Percentiles rank a stretch among this genome's conserved stretches.
Conservation (phyloP, 2,797 vertebrate species). For the Paedocypris micromegethes region DNA sequence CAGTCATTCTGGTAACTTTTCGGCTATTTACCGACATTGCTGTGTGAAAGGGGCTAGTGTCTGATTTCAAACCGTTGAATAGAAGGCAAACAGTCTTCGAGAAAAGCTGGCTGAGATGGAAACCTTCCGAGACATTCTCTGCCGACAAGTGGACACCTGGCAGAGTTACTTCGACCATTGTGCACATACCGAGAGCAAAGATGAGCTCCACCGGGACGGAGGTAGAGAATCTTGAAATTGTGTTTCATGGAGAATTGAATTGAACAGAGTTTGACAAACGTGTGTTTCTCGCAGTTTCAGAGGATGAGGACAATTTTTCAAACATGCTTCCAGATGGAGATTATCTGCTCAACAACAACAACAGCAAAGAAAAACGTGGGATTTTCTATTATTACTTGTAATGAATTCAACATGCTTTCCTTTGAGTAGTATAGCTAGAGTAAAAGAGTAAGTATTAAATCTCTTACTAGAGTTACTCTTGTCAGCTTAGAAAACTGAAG, state of each 20-base stretch:
- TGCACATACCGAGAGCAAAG: conserved; percentile 85
- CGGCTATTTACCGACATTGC: too few species aligned
- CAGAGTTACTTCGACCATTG: conserved; percentile 95
- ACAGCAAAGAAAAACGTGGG: conserved; percentile 92
- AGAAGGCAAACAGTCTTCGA: conserved; percentile 93
- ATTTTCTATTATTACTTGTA: not conserved
- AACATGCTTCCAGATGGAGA: conserved; percentile 78
- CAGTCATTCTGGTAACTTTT: too few species aligned
- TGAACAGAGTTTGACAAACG: not conserved
- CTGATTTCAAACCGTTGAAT: conserved; percentile 23
- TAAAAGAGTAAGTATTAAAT: too few species aligned
- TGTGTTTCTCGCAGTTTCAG: conserved; percentile 67
- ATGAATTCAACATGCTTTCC: too few species aligned
- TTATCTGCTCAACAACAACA: conserved; percentile 85
- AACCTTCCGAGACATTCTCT: conserved; percentile 95
- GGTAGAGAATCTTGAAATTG: conserved; percentile 63
- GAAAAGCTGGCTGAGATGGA: conserved; percentile 98
- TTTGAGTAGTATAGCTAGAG: too few species aligned
- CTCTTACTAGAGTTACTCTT: too few species aligned
- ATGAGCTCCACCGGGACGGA: conserved; percentile 91
- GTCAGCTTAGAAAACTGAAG: too few species aligned
- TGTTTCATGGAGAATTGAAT: not conserved
- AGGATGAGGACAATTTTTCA: conserved; percentile 90
- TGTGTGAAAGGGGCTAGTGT: not conserved
- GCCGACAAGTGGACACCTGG: conserved; percentile 94